Conservation (phyloP, 2,888 invertebrate species). For the Thyatira batis region DNA sequence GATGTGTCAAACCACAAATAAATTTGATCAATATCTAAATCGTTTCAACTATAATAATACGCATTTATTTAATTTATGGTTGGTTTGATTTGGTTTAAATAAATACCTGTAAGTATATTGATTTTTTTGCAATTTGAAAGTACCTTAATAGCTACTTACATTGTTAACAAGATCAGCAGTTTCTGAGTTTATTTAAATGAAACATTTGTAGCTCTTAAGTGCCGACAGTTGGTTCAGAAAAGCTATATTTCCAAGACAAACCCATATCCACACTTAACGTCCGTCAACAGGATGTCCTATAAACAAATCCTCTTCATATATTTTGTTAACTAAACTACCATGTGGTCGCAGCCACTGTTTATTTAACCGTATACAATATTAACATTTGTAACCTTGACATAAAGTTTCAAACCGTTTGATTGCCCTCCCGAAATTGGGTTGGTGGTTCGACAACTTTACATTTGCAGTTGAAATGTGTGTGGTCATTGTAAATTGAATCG, state of each 20-base stretch:
- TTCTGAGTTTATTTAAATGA: neutral
- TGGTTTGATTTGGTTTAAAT: too few relatives aligned
- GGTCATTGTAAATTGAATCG: constrained; percentile 33
- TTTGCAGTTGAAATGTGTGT: constrained; percentile 25
- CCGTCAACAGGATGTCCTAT: constrained; percentile 62
- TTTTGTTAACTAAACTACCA: constrained; percentile 69
- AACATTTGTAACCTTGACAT: constrained; percentile 28
- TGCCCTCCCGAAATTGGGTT: constrained; percentile 32
- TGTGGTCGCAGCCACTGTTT: constrained; percentile 42
- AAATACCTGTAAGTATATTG: too few relatives aligned
- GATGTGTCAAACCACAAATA: neutral
- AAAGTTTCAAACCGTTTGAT: constrained; percentile 46
- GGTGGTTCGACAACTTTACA: constrained; percentile 32
- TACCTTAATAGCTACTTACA: too few relatives aligned
- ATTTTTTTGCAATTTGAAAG: too few relatives aligned
- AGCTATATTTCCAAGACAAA: neutral
- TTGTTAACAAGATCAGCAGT: too few relatives aligned
- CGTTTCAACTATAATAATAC: too few relatives aligned
- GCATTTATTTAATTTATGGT: neutral
- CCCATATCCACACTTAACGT: constrained; percentile 48
- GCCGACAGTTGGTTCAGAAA: neutral
- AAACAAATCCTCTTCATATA: constrained; percentile 68
- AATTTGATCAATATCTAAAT: too few relatives aligned
- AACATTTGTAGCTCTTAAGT: neutral
- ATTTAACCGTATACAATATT: constrained; percentile 33